Base-by-base conservation (phyloP, 2,113 vertebrate species). In the Nannospalax galili region DNA sequence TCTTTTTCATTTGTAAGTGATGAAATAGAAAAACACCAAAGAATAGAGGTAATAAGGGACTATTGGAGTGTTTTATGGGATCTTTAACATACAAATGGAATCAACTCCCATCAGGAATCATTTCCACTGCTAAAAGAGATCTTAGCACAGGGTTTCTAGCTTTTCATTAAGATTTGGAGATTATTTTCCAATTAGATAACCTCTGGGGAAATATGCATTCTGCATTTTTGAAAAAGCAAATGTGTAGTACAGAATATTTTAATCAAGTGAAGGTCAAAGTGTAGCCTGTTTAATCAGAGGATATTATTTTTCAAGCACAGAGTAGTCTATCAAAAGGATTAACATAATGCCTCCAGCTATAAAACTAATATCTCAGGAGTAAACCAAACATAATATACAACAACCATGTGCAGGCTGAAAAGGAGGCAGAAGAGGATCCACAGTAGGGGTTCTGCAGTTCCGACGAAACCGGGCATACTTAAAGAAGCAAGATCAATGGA, bases 231-330 rank as follows among this genome's bases (percentile, higher is more conserved):
- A 12, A 58, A 79, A 95, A 52, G 17, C 48, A 93, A 56, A 90
- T 70, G 15, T 74, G 0, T 40, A 65, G 32, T 48, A 52, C 20
- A 62, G 30, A 48, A 22, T 60, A 74, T 40, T 91, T 92, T 92
- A 88, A 81, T 86, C 42, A 96, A 80, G 14, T 84, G 89, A 94
- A 96, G 26, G 17, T 84, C 60, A 75, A 95, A 85, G 8, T 52
- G 65, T 26, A 89, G 26, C 28, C 32, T 89, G 2, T 56, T 91
- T 70, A n/a, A 3, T 89, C 64, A 74, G n/a, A 60, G 12, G 48
- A 74, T 94, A 81, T 52, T 88, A 67, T 77, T 90, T 96, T 90
- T 93, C 52, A 93, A 91, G 40, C 24, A 92, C 32, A 52, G 16
- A 42, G 5, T n/a, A 26, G 10, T 32, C 15, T 19, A 37, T 11